These are phyloP conservation scores for Campoletis raptor DNA, from an alignment of 2,888 invertebrate species.

Conservation along the genomic window DNA sequence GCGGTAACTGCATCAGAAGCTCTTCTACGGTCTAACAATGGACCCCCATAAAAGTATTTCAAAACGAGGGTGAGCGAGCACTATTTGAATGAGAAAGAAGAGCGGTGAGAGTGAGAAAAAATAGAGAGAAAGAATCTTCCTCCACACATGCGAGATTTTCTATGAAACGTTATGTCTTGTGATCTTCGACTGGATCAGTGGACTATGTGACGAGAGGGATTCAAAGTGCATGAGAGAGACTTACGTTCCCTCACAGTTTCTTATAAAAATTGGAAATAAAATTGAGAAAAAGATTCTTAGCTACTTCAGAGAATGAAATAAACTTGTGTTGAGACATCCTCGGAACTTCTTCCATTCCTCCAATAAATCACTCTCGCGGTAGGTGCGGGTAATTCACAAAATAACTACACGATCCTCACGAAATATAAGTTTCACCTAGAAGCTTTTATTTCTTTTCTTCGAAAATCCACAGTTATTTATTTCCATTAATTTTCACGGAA, in stretches of 20 bases:
- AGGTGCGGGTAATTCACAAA: slow-evolving; percentile 61
- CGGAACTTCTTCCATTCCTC: slow-evolving; percentile 20
- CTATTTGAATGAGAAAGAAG: slow-evolving; percentile 10
- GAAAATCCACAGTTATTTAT: slow-evolving; percentile 47
- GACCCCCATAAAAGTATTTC: slow-evolving; percentile 71
- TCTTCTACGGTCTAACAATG: slow-evolving; percentile 64
- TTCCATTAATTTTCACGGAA: slow-evolving; percentile 40
- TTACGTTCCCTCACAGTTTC: slow-evolving; percentile 35
- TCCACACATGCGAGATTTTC: slow-evolving; percentile 52
- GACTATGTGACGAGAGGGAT: slow-evolving; percentile 56
- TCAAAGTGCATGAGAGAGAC: slow-evolving; percentile 58
- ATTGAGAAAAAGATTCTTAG: slow-evolving; percentile 41
- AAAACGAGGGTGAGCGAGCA: slow-evolving; percentile 57
- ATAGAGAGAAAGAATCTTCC: slow-evolving; percentile 7
- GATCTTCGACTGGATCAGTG: slow-evolving; percentile 48
- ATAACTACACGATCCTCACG: slow-evolving; percentile 31
- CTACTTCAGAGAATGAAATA: slow-evolving; percentile 26
- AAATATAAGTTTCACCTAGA: slow-evolving; percentile 10
- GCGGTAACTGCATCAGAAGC: slow-evolving; percentile 55
- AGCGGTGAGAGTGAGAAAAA: background rate
- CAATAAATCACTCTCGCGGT: slow-evolving; percentile 62
- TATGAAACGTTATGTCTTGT: slow-evolving; percentile 23
- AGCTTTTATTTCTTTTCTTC: slow-evolving; percentile 10
- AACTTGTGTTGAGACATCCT: slow-evolving; percentile 48
- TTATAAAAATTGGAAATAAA: slow-evolving; percentile 10